phyloP scores from a whole-genome alignment of 2,797 vertebrate species.

The Pantherophis vulpinus region DNA sequence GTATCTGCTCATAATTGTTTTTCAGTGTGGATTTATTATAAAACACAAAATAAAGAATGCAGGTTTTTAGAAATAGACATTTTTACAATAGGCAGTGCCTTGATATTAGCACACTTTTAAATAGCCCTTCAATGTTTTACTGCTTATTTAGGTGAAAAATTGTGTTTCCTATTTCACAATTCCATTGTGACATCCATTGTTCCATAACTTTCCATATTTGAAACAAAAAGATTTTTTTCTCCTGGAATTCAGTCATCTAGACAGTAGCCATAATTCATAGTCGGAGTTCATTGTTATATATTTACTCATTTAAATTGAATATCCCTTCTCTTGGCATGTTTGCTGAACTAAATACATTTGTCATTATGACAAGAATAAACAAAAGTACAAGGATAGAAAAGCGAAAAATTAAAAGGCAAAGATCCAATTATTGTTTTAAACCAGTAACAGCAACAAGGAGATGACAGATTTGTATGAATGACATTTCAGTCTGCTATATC shows the following conservation, averaged over 20 bases:
- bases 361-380: slow-evolving; percentile 51
- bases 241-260: background rate
- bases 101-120: background rate
- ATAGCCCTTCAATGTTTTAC: background rate
- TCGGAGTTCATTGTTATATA: background rate
- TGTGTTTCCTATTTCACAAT: background rate
- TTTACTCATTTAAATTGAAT: slow-evolving; percentile 22
- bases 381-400: slow-evolving; percentile 54
- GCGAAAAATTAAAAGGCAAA: background rate
- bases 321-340: background rate
- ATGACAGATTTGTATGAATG: slow-evolving; percentile 9
- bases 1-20: background rate
- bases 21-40: background rate
- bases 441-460: background rate
- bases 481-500: background rate
- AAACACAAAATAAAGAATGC: background rate
- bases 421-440: slow-evolving; percentile 21
- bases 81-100: background rate
- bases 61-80: background rate
- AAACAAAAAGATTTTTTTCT: background rate
- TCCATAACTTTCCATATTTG: background rate
- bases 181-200: background rate
- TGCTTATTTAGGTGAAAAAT: background rate
- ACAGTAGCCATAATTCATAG: slow-evolving; percentile 24
- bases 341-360: slow-evolving; percentile 14